Percentiles rank a stretch among this genome's conserved stretches.
phyloP scores from a whole-genome alignment of 2,113 vertebrate genomes.

The Gymnobelideus leadbeateri region DNA sequence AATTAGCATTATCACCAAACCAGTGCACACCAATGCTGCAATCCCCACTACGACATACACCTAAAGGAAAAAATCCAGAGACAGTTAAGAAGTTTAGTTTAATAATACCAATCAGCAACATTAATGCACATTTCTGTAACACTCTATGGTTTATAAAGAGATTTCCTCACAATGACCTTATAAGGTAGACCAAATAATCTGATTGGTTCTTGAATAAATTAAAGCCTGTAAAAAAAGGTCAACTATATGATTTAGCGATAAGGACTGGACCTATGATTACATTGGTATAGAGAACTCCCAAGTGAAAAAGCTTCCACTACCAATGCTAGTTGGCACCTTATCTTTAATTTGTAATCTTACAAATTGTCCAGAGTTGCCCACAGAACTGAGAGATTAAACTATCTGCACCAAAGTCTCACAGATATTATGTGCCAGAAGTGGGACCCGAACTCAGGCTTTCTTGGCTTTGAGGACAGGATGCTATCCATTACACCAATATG shows the following conservation, averaged over 20 bases:
- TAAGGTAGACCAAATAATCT: background rate
- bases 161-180: background rate
- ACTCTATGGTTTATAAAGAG: background rate
- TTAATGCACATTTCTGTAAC: background rate
- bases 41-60: constrained; percentile 98
- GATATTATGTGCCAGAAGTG: background rate
- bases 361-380: background rate
- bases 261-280: background rate
- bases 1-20: constrained; percentile 95
- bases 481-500: background rate
- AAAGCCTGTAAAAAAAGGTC: background rate
- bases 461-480: background rate
- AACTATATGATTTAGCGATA: background rate
- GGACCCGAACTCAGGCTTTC: background rate
- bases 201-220: background rate
- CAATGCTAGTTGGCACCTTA: background rate
- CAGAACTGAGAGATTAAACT: background rate
- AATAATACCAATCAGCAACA: background rate
- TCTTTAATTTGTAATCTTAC: background rate
- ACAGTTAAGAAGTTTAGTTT: background rate
- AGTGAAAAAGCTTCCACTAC: background rate
- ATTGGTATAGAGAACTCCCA: background rate
- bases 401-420: background rate
- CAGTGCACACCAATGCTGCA: constrained; percentile 94
- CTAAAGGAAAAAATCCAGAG: constrained; percentile 79